These are phyloP conservation scores for Chroicocephalus ridibundus DNA, from an alignment of 2,113 vertebrate genomes.

Conservation along the genomic window DNA sequence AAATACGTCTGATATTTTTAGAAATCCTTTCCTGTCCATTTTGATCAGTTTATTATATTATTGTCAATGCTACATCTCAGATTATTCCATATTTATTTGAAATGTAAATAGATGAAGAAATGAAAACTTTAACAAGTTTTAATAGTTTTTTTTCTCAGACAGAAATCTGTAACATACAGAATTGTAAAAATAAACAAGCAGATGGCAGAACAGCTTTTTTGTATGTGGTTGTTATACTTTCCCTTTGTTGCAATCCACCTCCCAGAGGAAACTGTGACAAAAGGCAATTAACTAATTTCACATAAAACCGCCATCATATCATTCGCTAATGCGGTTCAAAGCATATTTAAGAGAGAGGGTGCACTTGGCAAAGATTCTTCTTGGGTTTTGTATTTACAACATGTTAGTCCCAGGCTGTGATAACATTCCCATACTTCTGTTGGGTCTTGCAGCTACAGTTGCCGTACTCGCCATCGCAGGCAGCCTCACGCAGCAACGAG, in stretches of 20 bases:
- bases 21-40: background rate
- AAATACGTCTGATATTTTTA: slow-evolving; percentile 28
- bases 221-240: background rate
- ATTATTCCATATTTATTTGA: background rate
- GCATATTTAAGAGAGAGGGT: background rate
- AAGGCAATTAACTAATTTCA: slow-evolving; percentile 1
- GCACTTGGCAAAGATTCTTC: background rate
- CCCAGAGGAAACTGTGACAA: slow-evolving; percentile 10
- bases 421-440: background rate
- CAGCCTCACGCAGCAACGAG: background rate
- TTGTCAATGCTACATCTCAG: background rate
- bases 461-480: fast-evolving
- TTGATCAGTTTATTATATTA: background rate
- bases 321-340: background rate
- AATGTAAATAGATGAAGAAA: slow-evolving; percentile 3
- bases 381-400: background rate
- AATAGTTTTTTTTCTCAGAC: background rate
- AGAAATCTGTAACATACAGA: background rate
- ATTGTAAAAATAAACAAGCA: slow-evolving; percentile 29
- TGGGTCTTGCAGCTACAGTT: background rate
- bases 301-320: background rate
- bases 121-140: background rate
- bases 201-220: background rate
- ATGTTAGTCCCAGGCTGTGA: background rate
- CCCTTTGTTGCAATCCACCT: background rate